Conservation (phyloP, 2,113 vertebrate species). For the Empidonax alnorum region DNA sequence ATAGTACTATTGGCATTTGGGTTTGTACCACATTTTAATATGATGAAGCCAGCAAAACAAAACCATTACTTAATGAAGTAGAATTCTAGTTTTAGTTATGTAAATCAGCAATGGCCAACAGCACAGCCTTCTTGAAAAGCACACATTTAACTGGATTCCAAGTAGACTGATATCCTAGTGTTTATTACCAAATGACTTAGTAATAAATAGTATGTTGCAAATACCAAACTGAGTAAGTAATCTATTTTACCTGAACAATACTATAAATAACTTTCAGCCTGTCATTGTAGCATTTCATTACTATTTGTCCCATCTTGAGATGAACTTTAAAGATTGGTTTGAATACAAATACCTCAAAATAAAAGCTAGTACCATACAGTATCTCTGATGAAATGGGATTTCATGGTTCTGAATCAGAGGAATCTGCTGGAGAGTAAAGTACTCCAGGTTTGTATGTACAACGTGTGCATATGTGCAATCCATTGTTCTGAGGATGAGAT, state of each 20-base stretch:
- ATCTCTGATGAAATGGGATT: not conserved
- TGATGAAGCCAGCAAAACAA: not conserved
- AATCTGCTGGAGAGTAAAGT: not conserved
- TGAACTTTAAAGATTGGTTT: not conserved
- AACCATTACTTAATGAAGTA: not conserved
- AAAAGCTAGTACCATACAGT: not conserved
- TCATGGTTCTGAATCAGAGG: not conserved
- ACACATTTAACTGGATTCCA: not conserved
- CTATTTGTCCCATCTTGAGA: not conserved
- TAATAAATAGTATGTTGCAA: not conserved
- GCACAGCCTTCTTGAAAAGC: not conserved
- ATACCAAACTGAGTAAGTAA: not conserved
- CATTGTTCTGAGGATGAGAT: not conserved
- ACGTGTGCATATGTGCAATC: not conserved
- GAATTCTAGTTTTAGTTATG: not conserved
- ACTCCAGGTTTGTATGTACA: not conserved
- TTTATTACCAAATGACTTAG: not conserved
- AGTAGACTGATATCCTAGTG: not conserved
- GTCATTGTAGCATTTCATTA: not conserved
- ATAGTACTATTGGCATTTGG: not conserved
- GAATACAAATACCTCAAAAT: not conserved
- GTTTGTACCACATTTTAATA: not conserved
- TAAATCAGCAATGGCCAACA: not conserved
- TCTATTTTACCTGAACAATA: not conserved
- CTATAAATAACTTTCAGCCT: not conserved